Conservation (phyloP, 2,888 invertebrate species). For the Epinotia nisella region DNA sequence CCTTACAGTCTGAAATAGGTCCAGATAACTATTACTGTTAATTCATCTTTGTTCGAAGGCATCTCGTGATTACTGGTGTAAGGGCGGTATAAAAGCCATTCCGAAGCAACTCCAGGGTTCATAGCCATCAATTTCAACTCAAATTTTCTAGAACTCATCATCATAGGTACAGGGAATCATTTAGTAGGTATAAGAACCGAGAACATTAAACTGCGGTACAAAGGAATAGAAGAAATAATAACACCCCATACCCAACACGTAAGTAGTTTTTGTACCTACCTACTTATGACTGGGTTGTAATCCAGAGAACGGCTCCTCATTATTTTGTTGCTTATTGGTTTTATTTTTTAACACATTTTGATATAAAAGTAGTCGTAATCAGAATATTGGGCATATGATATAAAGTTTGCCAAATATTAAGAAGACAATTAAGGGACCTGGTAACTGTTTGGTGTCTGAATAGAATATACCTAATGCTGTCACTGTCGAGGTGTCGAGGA, state of each 20-base stretch:
- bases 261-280: too few relatives aligned
- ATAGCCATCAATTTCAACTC: conserved; percentile 34
- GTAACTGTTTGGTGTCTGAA: too few relatives aligned
- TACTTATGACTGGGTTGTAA: not conserved
- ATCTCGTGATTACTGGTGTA: conserved; percentile 54
- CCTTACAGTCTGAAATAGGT: not conserved
- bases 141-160: conserved; percentile 33
- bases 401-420: too few relatives aligned
- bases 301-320: too few relatives aligned
- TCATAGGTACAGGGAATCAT: conserved; percentile 27
- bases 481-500: too few relatives aligned
- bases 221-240: conserved; percentile 17
- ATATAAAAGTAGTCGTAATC: too few relatives aligned
- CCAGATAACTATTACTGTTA: not conserved
- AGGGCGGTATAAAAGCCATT: conserved; percentile 56
- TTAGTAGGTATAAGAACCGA: conserved; percentile 22
- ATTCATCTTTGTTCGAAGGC: not conserved
- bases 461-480: too few relatives aligned
- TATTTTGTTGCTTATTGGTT: too few relatives aligned
- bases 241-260: not conserved
- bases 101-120: conserved; percentile 51
- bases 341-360: too few relatives aligned
- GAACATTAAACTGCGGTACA: conserved; percentile 9
- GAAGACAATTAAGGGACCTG: too few relatives aligned
- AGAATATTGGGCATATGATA: too few relatives aligned